Evolutionary conservation across 1,140 invertebrate species (phyloP), one percentile per base, ranked within the genome.

Genomic region (Drosophila miranda): DNA sequence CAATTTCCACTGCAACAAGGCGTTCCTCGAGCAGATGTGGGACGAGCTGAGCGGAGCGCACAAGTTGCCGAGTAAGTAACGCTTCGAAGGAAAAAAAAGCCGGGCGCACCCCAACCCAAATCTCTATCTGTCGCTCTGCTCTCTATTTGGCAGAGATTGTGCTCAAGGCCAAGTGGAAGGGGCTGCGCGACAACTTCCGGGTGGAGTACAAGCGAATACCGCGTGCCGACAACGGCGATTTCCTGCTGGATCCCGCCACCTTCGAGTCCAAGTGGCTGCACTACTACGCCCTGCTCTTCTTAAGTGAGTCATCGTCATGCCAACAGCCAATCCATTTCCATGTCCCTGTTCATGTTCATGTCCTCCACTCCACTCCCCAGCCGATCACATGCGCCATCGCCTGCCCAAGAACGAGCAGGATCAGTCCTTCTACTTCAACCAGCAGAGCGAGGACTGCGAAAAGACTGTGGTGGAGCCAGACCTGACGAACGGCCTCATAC

Each of bases 131-230:
- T 21, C 14, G 7, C 21, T 59, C 26, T 61, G 7, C 21, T 59
- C 26, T 61, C 16, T 49, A 38, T 49, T 48, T 14, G 19, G 1
- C 69, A 90, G 89, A 90, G 66, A 90, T 90, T 54, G 89, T 90
- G 13, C 82, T 91, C 34, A 91, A 91, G 69, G 90, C 90, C 57
- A 91, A 91, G 63, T 91, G 90, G 90, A 91, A 91, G 58, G 90
- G 90, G n/a, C 62, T 91, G 62, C 74, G 90, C 23, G 90, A 91
- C 54, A 91, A 91, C 71, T 91, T 91, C 63, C 74, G 90, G 6
- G 90, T 91, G 5, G 90, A 91, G 58, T 91, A 90, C 28, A 91
- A 91, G 43, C 78, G 90, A 43, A 91, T 91, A 68, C 90, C 90
- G 44, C 74, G 90, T 3, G 78, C 79, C 2, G 90, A 91, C 49